These are phyloP conservation scores for Nudaria mundana DNA, from an alignment of 2,888 invertebrate genomes.

Conservation along the genomic window DNA sequence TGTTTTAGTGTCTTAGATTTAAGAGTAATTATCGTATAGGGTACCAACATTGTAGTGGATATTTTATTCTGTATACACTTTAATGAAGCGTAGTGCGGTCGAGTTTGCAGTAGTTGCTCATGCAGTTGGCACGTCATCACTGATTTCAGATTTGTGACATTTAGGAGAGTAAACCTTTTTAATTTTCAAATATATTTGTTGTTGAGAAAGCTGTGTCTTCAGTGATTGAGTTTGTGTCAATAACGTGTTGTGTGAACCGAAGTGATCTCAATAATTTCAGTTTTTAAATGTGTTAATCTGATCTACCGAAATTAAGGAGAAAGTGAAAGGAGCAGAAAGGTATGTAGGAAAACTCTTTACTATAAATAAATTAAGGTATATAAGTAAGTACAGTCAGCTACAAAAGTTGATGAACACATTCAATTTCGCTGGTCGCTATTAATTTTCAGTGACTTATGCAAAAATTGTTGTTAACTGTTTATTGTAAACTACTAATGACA, in stretches of 20 bases:
- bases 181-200: slow-evolving; percentile 8
- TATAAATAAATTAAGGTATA: too few species aligned
- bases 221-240: slow-evolving; percentile 24
- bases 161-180: slow-evolving; percentile 34
- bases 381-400: too few species aligned
- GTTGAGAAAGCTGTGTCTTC: slow-evolving; percentile 3
- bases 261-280: slow-evolving; percentile 24
- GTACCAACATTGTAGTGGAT: slow-evolving; percentile 42
- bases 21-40: slow-evolving; percentile 42
- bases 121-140: slow-evolving; percentile 73
- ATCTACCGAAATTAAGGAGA: slow-evolving; percentile 55
- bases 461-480: too few species aligned
- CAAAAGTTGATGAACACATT: too few species aligned
- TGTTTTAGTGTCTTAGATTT: slow-evolving; percentile 35
- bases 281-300: slow-evolving; percentile 34
- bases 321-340: slow-evolving; percentile 49
- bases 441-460: too few species aligned
- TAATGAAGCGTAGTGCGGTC: slow-evolving; percentile 71
- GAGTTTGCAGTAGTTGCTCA: slow-evolving; percentile 77
- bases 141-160: slow-evolving; percentile 66
- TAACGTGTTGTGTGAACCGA: slow-evolving; percentile 27
- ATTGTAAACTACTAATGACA: too few species aligned
- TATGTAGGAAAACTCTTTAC: too few species aligned
- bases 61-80: slow-evolving; percentile 70
- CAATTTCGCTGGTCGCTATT: too few species aligned